Evolutionary conservation across 1,140 invertebrate species (phyloP), one percentile per base, ranked within the genome.

Genomic region (Ostrea denselamellosa): DNA sequence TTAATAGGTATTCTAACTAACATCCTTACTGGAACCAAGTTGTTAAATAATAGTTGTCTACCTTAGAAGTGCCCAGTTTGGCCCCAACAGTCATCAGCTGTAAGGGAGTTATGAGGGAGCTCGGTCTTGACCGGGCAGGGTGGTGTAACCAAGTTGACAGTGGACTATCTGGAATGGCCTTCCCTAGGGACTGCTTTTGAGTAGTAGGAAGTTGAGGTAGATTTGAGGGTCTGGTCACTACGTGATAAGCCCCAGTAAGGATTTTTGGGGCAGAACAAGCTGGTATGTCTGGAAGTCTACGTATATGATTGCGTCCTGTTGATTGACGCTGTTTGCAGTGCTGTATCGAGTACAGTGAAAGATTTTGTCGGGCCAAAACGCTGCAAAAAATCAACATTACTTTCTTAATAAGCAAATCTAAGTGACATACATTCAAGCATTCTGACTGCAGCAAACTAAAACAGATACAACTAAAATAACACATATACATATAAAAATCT

Each of bases 71-170:
- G 85, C 62, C 85, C 87, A 62, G 85, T 25, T 68, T 83, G 44
- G 77, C 8, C 52, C 87, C 87, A 54, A 83, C 56, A 19, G 87
- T 88, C 87, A 86, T 88, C 53, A 83, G 85, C 34, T 83, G 85
- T 12, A 28, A 25, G 34, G 82, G 56, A 9, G 82, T 52, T 9
- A 52, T 53, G n/a, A 52, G 44, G 8, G 82, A 52, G 7, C 19
- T 17, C 19, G 10, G 82, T 53, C 82, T 52, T 5, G n/a, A 53
- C 17, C 51, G 44, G 82, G 8, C 44, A 8, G 82, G 44, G 82
- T 44, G 82, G 8, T 54, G 51, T 54, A 77, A 12, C 68, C 68
- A 77, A 9, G 68, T 7, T n/a, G 58, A 62, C 58, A 17, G 25
- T 10, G 8, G 2, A 2, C 12, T 8, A 77, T 25, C 68, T 28